Conservation (phyloP, 2,113 vertebrate species). For the Lates calcarifer region DNA sequence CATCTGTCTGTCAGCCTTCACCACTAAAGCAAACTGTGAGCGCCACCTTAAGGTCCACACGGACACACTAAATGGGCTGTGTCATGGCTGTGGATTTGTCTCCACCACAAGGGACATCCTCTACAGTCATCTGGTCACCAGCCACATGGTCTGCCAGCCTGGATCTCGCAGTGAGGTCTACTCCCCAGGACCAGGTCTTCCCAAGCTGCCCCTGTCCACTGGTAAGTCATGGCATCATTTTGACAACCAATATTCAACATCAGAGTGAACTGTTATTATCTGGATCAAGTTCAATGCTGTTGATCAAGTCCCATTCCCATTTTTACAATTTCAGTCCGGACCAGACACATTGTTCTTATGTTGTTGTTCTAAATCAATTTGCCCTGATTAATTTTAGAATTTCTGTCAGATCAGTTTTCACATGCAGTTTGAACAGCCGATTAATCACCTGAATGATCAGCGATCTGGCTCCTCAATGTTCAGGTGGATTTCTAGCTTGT, state of each 20-base stretch:
- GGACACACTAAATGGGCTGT: slow-evolving; percentile 93
- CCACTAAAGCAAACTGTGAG: slow-evolving; percentile 99
- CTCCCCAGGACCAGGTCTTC: slow-evolving; percentile 84
- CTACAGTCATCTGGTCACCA: slow-evolving; percentile 97
- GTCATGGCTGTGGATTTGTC: slow-evolving; percentile 96
- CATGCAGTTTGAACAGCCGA: too few species aligned
- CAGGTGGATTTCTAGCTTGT: too few species aligned
- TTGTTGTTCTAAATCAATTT: not conserved
- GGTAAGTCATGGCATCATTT: slow-evolving; percentile 77
- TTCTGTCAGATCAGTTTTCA: too few species aligned
- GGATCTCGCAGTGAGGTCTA: slow-evolving; percentile 93
- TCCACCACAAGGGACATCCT: slow-evolving; percentile 97
- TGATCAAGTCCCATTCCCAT: not conserved
- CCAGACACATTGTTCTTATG: not conserved
- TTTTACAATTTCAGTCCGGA: not conserved
- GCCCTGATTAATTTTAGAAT: too few species aligned
- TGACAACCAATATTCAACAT: not conserved
- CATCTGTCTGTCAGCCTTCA: slow-evolving; percentile 97
- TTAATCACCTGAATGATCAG: too few species aligned
- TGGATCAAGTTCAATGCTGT: too few species aligned
- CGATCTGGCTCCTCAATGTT: too few species aligned
- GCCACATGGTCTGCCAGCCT: slow-evolving; percentile 97
- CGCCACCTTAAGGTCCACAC: slow-evolving; percentile 98
- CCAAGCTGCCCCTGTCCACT: slow-evolving; percentile 80
- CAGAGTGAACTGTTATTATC: not conserved